Base-by-base conservation (phyloP, 2,888 invertebrate species). In the Eudemis profundana region DNA sequence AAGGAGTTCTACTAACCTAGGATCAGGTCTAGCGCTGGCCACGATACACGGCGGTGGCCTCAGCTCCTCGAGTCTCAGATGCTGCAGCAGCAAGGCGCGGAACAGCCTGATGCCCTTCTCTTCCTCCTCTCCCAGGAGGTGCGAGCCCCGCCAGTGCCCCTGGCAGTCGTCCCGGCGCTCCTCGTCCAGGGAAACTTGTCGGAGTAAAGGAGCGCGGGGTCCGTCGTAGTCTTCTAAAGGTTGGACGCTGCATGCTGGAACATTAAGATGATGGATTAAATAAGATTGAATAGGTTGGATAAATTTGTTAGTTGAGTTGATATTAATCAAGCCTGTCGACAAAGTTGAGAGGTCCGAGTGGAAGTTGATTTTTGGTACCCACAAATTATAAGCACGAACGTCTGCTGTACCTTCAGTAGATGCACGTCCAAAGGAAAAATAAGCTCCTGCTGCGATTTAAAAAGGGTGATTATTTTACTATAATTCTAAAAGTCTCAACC, bases 81-180 rank as follows among this genome's bases (percentile, higher is more conserved):
- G 90, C 73, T 89, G 89, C 64, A 92, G 78, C 62, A 92, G 70
- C 72, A 93, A 66, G n/a, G 89, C 85, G 53, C 91, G 74, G 86
- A 93, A 87, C 79, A 94, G 78, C 73, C 93, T 70, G 71, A 93
- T 88, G 27, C 93, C 88, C 70, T 86, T 79, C 77, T 93, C 90
- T 21, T 90, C 90, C 59, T 91, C 92, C 27, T 91, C 90, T 0
- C 89, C 93, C 54, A 85, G 87, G 4, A 89, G 78, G 17, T 86
- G 85, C 0, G 84, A 79, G 0, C 89, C 87, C 50, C 84, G 74
- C 87, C 92, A 93, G 70, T 93, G 93, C 0, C 92, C 93, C 62
- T 86, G 93, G 68, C 89, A 93, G 74, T 91, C 92, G 61, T 92
- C 92, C 0, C 88, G 82, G 0, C 93, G 76, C 68, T 93, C 93